Evolutionary conservation across 2,113 vertebrate genomes (phyloP).

Genomic region (Lanius ludovicianus): DNA sequence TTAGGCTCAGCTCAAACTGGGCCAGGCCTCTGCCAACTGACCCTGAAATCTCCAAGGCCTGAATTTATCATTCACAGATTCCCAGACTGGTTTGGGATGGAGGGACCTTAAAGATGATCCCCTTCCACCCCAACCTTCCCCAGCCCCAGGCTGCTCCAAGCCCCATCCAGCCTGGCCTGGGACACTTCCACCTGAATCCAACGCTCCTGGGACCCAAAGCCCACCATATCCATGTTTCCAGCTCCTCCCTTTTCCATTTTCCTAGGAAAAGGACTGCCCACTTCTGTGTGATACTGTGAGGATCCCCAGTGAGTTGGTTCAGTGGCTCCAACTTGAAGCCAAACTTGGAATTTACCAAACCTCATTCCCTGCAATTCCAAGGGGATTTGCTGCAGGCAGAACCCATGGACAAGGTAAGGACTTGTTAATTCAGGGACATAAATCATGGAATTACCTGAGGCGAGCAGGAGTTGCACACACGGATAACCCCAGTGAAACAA

Average conservation of each 20-base stretch:
- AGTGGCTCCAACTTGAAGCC: background rate
- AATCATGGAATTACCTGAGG: background rate
- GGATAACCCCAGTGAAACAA: background rate
- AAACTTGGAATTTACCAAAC: background rate
- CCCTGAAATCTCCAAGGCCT: rapidly evolving
- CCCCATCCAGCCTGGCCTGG: no score
- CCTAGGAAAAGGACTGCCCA: background rate
- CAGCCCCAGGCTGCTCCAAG: no score
- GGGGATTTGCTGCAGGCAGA: background rate
- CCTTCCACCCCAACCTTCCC: no score
- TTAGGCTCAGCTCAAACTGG: background rate
- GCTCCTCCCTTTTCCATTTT: background rate
- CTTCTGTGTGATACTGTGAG: rapidly evolving
- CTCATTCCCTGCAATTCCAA: background rate
- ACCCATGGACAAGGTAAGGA: background rate
- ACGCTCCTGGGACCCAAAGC: background rate
- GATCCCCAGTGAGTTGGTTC: background rate
- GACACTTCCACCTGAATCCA: background rate
- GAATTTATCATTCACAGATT: no score
- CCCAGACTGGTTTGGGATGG: background rate
- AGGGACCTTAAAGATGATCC: background rate
- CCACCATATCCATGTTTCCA: background rate
- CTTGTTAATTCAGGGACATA: background rate
- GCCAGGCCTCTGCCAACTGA: background rate
- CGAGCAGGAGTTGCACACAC: background rate